These are phyloP conservation scores for Xestia rhomboidea DNA, from an alignment of 2,888 invertebrate genomes.

Conservation along the genomic window DNA sequence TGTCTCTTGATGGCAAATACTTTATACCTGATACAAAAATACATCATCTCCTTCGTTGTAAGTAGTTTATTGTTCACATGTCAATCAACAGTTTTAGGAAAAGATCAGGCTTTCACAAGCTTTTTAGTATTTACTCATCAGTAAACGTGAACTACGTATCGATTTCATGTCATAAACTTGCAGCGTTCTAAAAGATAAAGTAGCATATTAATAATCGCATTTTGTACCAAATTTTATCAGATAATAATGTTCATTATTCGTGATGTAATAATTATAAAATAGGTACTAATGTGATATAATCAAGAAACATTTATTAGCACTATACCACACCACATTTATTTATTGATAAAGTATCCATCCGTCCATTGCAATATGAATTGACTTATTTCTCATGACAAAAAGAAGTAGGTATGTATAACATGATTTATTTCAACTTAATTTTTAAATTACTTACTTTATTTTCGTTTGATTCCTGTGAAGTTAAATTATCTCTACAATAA, in stretches of 20 bases:
- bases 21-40: no score
- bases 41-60: background rate
- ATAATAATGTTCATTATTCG: constrained; percentile 30
- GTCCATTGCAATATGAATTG: background rate
- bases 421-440: background rate
- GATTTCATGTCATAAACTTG: background rate
- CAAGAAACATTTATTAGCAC: constrained; percentile 20
- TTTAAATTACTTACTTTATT: no score
- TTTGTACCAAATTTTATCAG: constrained; percentile 19
- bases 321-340: constrained; percentile 10
- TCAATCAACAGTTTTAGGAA: background rate
- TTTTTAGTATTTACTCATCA: no score
- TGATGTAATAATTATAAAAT: constrained; percentile 47
- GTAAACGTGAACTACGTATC: background rate
- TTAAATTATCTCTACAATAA: background rate
- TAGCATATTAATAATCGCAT: constrained; percentile 10
- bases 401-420: background rate
- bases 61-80: background rate
- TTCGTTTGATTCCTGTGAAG: background rate
- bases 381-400: background rate
- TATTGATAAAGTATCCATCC: constrained; percentile 9
- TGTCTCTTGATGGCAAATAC: background rate
- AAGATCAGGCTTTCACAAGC: background rate
- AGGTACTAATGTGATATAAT: constrained; percentile 29
- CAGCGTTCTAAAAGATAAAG: constrained; percentile 1